Conservation (phyloP, 2,113 vertebrate genomes). For the Apaloderma vittatum region DNA sequence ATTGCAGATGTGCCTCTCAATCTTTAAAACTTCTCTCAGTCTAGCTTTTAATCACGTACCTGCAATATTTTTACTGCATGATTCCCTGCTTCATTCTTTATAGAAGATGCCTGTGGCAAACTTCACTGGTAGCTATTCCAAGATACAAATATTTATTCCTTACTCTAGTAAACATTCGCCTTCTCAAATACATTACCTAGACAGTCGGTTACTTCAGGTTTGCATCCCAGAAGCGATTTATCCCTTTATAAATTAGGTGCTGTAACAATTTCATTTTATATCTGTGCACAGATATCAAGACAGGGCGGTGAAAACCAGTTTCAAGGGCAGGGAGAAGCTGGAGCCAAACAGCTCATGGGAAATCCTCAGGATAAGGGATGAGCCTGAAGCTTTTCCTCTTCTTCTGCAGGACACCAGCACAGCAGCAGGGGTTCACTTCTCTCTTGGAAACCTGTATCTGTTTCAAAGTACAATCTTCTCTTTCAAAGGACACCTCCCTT, state of each 20-base stretch:
- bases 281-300: neutral
- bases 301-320: neutral
- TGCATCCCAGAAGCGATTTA: neutral
- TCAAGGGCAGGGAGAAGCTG: neutral
- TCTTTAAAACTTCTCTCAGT: neutral
- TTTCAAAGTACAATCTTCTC: neutral
- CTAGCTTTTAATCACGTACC: neutral
- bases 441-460: neutral
- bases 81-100: neutral
- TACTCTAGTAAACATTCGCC: neutral
- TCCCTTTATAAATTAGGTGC: neutral
- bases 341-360: neutral
- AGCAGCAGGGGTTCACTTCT: neutral
- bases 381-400: neutral
- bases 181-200: neutral
- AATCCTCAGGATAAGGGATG: neutral
- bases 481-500: neutral
- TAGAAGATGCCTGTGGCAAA: neutral
- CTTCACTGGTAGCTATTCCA: neutral
- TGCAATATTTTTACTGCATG: neutral
- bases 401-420: neutral
- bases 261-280: neutral
- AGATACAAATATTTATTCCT: neutral
- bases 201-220: neutral
- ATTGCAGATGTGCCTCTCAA: accelerated